Conservation (phyloP, 2,888 invertebrate genomes). For the Trilocha varians region DNA sequence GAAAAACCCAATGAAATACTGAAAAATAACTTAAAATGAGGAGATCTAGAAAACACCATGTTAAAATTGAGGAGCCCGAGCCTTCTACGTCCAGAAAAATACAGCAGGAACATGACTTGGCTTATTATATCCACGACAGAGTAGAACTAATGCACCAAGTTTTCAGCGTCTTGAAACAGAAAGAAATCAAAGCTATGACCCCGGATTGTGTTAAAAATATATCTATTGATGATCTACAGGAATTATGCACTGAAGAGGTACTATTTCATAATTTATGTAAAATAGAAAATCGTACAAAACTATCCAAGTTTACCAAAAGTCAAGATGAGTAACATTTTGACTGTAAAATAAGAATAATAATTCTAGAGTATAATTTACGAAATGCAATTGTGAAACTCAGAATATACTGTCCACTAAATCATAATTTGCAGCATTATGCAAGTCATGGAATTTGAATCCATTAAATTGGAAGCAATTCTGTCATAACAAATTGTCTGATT, state of each 20-base stretch:
- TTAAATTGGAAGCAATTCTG: too few relatives aligned
- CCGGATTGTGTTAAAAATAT: conserved; percentile 64
- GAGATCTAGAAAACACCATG: conserved; percentile 31
- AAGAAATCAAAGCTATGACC: conserved; percentile 70
- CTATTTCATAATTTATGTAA: too few relatives aligned
- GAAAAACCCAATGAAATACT: background rate
- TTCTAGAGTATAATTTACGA: too few relatives aligned
- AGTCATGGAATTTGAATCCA: too few relatives aligned
- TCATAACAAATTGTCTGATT: too few relatives aligned
- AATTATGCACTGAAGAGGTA: conserved; percentile 74
- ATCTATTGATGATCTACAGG: conserved; percentile 68
- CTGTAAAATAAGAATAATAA: too few relatives aligned
- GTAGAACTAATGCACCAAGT: conserved; percentile 75
- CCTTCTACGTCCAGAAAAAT: conserved; percentile 26
- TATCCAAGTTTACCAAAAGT: too few relatives aligned
- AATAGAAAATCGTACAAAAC: too few relatives aligned
- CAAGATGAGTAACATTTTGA: too few relatives aligned
- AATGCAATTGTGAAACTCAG: too few relatives aligned
- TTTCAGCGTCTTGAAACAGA: conserved; percentile 70
- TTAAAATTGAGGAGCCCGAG: conserved; percentile 43
- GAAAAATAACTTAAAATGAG: conserved; percentile 9
- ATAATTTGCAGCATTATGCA: too few relatives aligned
- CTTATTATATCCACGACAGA: conserved; percentile 73
- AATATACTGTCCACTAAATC: too few relatives aligned
- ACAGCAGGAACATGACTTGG: conserved; percentile 62